Conservation (phyloP, 2,888 invertebrate species). For the Hoplodrina ambigua region DNA sequence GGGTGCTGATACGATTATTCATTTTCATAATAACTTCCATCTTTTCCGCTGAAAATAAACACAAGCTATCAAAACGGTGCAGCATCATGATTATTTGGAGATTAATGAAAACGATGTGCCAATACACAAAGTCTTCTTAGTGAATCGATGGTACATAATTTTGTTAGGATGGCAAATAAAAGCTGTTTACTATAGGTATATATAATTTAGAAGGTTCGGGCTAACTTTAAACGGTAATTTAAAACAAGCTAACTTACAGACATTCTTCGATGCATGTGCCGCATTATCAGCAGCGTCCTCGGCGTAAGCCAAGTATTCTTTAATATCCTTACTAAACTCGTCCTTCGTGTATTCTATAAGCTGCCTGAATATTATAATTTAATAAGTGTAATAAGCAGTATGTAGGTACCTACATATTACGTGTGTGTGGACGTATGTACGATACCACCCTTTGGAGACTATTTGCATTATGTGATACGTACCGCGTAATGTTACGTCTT, state of each 20-base stretch:
- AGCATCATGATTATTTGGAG: not conserved
- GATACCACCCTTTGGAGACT: no score
- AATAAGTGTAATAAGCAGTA: not conserved
- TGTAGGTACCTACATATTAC: no score
- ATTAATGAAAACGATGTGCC: no score
- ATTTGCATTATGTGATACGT: no score
- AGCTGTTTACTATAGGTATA: no score
- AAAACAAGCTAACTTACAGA: constrained; percentile 6
- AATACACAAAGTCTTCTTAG: no score
- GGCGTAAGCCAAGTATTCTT: constrained; percentile 11
- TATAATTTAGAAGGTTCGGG: no score
- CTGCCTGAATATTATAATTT: constrained; percentile 17
- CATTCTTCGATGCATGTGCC: constrained; percentile 14
- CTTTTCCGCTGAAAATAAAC: constrained; percentile 72
- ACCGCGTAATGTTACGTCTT: no score
- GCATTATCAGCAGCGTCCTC: constrained; percentile 22
- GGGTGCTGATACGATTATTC: constrained; percentile 68
- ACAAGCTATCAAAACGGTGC: not conserved
- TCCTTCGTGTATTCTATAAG: constrained; percentile 7
- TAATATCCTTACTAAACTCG: constrained; percentile 10
- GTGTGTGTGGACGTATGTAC: no score
- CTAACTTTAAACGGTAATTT: no score
- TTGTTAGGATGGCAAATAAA: no score
- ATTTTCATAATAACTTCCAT: constrained; percentile 70
- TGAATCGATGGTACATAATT: no score